Percentiles rank a stretch among this genome's conserved stretches.
phyloP scores from a whole-genome alignment of 37 sponge, comb jelly and placozoan species.

The Ephydatia muelleri region DNA sequence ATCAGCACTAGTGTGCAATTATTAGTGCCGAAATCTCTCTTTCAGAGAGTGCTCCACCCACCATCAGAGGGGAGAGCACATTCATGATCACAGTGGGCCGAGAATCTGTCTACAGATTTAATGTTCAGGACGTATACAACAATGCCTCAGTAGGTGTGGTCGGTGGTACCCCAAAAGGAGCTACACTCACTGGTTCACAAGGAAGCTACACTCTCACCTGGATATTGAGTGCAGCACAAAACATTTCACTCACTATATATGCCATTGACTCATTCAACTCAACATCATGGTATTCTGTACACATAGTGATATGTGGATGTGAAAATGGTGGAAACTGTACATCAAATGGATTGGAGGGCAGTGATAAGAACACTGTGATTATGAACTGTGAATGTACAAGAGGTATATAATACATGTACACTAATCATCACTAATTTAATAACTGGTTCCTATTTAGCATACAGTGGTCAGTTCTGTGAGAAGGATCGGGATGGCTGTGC shows the following conservation, averaged over 20 bases:
- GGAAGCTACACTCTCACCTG: slow-evolving; percentile 26
- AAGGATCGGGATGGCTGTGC: slow-evolving; percentile 61
- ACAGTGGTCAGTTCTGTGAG: slow-evolving; percentile 46
- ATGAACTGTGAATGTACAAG: slow-evolving; percentile 45
- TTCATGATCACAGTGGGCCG: slow-evolving; percentile 29
- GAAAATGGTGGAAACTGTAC: slow-evolving; percentile 62
- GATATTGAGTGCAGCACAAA: neutral
- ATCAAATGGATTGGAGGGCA: slow-evolving; percentile 32
- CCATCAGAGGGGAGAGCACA: slow-evolving; percentile 29
- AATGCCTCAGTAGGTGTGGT: neutral
- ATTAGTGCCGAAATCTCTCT: too few relatives aligned
- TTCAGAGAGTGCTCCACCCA: slow-evolving; percentile 59
- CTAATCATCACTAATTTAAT: too few relatives aligned
- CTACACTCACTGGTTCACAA: neutral
- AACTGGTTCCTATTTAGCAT: slow-evolving; percentile 10
- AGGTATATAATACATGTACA: slow-evolving; percentile 19
- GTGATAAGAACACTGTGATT: neutral
- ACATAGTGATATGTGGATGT: slow-evolving; percentile 53
- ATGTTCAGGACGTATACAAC: slow-evolving; percentile 25
- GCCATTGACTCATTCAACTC: slow-evolving; percentile 42
- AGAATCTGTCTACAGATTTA: slow-evolving; percentile 30
- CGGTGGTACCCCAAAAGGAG: neutral
- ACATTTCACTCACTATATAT: slow-evolving; percentile 4
- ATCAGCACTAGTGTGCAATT: too few relatives aligned
- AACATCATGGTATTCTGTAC: neutral